Evolutionary conservation across 1,140 invertebrate genomes (phyloP), one percentile per base, ranked within the genome.

Genomic region (Elysia chlorotica): DNA sequence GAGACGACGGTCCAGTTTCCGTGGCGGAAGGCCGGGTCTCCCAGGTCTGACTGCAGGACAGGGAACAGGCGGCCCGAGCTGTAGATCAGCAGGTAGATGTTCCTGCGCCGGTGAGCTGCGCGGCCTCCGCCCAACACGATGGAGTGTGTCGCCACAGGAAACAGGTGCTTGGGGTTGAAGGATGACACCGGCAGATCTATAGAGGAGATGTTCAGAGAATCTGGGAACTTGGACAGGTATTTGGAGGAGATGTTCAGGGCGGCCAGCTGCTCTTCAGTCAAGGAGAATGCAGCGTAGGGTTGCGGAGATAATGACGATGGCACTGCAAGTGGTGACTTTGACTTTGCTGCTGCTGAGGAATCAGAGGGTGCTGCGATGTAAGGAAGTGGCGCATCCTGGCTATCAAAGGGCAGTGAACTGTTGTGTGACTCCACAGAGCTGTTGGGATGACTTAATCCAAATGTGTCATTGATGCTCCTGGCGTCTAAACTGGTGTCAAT

Each of bases 21-120:
- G 5, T 59, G 65, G 10, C 61, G 65, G 31, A 85, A 74, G n/a
- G 71, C 70, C 25, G 76, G 75, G 54, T 84, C 83, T 5, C 71
- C 66, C 33, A 76, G 75, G 5, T 59, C 41, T 6, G 73, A n/a
- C 0, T 75, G 62, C 5, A 79, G 71, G 17, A 76, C 65, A 6
- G 86, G 86, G 73, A 87, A 87, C 30, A 86, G 74, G 5, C 76
- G 76, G 33, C 81, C 74, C 66, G 81, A 80, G 48, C 80, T 78
- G 75, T 85, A 86, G 17, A 83, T 68, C 14, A 83, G 79, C 37
- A 87, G 81, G 62, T 82, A 83, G 19, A 86, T 56, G 30, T 76
- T 76, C 21, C 74, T 65, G 5, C 36, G 23, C 6, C 6, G 0
- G 14, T 5, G 35, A n/a, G 59, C n/a, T n/a, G n/a, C n/a, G n/a